These are phyloP conservation scores for Keiferia lycopersicella DNA, from an alignment of 2,888 invertebrate genomes.

Conservation along the genomic window DNA sequence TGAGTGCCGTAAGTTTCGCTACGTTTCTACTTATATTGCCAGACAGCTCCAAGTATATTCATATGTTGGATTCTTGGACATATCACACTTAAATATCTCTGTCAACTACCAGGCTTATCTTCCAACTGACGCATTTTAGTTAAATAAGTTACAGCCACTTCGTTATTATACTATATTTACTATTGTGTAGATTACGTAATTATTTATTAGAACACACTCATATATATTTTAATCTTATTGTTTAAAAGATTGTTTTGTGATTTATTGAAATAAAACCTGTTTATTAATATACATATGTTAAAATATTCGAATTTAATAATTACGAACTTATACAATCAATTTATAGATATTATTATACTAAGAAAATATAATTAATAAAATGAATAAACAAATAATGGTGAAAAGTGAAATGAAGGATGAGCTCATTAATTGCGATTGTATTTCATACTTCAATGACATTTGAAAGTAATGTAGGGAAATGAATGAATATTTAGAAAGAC, in stretches of 20 bases:
- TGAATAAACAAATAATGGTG: slow-evolving; percentile 80
- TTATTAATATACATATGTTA: slow-evolving; percentile 82
- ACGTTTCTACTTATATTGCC: not conserved
- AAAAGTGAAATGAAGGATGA: slow-evolving; percentile 72
- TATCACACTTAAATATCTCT: slow-evolving; percentile 47
- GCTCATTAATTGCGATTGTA: slow-evolving; percentile 79
- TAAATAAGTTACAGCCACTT: slow-evolving; percentile 44
- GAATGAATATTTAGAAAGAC: slow-evolving; percentile 82
- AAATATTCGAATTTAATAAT: slow-evolving; percentile 82
- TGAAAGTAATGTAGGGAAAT: slow-evolving; percentile 77
- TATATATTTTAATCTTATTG: slow-evolving; percentile 62
- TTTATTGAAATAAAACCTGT: slow-evolving; percentile 79
- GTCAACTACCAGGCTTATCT: slow-evolving; percentile 45
- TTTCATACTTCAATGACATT: slow-evolving; percentile 80
- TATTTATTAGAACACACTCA: slow-evolving; percentile 62
- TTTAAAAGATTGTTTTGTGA: slow-evolving; percentile 65
- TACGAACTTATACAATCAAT: slow-evolving; percentile 82
- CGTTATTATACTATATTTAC: slow-evolving; percentile 44
- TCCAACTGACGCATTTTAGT: slow-evolving; percentile 38
- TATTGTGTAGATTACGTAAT: slow-evolving; percentile 60
- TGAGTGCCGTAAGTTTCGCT: not conserved
- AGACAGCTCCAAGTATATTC: not conserved
- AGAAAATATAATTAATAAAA: slow-evolving; percentile 81
- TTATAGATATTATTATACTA: slow-evolving; percentile 82
- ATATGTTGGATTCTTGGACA: slow-evolving; percentile 40